phyloP scores from a whole-genome alignment of 2,888 invertebrate genomes.

The Steromphala cineraria region DNA sequence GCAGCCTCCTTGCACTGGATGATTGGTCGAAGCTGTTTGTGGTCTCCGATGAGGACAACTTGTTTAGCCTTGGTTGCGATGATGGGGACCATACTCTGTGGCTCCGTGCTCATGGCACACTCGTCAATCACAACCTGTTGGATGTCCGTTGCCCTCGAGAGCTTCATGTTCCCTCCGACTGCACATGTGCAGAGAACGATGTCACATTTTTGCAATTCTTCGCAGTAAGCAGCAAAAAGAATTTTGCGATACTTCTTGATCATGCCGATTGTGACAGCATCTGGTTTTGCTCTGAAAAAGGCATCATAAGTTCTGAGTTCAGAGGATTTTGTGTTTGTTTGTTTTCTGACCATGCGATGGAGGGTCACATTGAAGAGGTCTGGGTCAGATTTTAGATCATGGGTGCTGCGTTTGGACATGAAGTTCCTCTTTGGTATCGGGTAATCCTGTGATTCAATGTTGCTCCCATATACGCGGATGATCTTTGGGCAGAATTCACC shows the following conservation, averaged over 20 bases:
- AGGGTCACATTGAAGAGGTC: conserved; percentile 39
- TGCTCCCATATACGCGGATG: conserved; percentile 62
- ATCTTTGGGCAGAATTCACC: conserved; percentile 51
- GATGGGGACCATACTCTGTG: conserved; percentile 63
- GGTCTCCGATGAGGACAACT: conserved; percentile 70
- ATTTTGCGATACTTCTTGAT: conserved; percentile 41
- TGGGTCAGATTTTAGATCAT: conserved; percentile 30
- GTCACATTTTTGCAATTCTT: conserved; percentile 46
- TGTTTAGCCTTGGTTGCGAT: conserved; percentile 46
- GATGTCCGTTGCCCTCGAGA: neutral
- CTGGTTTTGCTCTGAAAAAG: conserved; percentile 25
- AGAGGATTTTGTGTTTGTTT: conserved; percentile 28
- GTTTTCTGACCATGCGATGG: conserved; percentile 51
- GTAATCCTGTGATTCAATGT: conserved; percentile 58
- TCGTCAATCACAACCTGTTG: conserved; percentile 68
- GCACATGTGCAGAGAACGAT: conserved; percentile 58
- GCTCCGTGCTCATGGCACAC: conserved; percentile 69
- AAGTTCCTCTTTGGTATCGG: conserved; percentile 61
- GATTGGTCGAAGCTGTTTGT: conserved; percentile 69
- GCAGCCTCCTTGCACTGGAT: conserved; percentile 53
- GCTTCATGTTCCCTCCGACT: conserved; percentile 37
- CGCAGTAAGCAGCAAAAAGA: conserved; percentile 38
- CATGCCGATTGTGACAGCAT: conserved; percentile 30
- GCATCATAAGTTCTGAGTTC: conserved; percentile 35
- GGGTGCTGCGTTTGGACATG: conserved; percentile 35